Percentiles rank a stretch among this genome's conserved stretches.
These are phyloP conservation scores for Enteromius unitaeniatus DNA, from an alignment of 2,797 vertebrate species.

Conservation along the genomic window DNA sequence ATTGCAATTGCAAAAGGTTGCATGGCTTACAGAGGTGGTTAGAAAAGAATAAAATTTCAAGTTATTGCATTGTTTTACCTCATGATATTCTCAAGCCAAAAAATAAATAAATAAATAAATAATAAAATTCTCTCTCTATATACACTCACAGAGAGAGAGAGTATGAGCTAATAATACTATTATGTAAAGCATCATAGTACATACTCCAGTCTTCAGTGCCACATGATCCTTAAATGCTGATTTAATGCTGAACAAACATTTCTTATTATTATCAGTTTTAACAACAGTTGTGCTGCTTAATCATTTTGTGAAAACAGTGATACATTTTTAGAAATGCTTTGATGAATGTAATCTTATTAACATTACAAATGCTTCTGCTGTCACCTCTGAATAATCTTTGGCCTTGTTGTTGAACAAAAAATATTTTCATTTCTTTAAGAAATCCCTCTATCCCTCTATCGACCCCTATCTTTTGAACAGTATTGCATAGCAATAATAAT, in stretches of 20 bases:
- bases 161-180: too few relatives aligned
- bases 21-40: background rate
- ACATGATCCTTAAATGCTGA: background rate
- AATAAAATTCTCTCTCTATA: too few relatives aligned
- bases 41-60: background rate
- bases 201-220: background rate
- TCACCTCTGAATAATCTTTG: background rate
- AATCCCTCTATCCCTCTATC: too few relatives aligned
- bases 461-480: background rate
- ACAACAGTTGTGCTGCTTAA: background rate
- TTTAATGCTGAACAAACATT: background rate
- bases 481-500: background rate
- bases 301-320: background rate
- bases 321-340: background rate
- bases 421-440: background rate
- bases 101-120: too few relatives aligned
- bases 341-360: background rate
- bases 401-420: background rate
- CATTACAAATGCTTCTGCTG: background rate
- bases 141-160: too few relatives aligned
- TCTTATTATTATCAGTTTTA: background rate
- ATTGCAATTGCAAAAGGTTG: constrained; percentile 16
- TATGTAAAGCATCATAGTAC: too few relatives aligned
- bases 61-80: background rate
- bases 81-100: background rate